Evolutionary conservation across 2,797 vertebrate genomes (phyloP).

Genomic region (Chromis chromis): DNA sequence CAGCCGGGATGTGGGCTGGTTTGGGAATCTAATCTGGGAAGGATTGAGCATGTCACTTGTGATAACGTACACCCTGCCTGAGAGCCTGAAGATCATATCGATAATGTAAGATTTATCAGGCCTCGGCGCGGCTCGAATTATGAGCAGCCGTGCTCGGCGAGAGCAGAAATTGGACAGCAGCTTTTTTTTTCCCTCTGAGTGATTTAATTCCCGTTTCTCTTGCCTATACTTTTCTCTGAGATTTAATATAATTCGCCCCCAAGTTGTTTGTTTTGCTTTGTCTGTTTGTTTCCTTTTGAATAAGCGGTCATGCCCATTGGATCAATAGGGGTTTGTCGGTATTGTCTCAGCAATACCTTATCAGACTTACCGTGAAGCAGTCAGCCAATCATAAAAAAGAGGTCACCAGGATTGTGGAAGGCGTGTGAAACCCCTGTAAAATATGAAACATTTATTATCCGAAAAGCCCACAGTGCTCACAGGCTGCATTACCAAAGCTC

Average conservation of each 20-base stretch:
- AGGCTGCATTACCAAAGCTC: conserved; percentile 43
- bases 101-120: conserved; percentile 85
- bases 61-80: conserved; percentile 78
- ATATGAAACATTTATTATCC: conserved; percentile 66
- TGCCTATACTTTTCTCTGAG: conserved; percentile 67
- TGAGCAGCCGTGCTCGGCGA: conserved; percentile 73
- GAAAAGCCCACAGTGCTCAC: conserved; percentile 52
- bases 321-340: conserved; percentile 72
- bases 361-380: conserved; percentile 62
- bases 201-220: conserved; percentile 77
- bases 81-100: conserved; percentile 80
- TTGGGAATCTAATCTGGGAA: conserved; percentile 82
- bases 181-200: conserved; percentile 53
- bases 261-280: conserved; percentile 76
- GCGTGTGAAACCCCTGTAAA: conserved; percentile 56
- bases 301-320: conserved; percentile 68
- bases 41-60: conserved; percentile 80
- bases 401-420: conserved; percentile 58
- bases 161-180: conserved; percentile 77
- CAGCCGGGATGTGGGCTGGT: conserved; percentile 75
- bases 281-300: conserved; percentile 75
- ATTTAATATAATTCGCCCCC: conserved; percentile 75
- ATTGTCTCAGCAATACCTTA: conserved; percentile 73
- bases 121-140: conserved; percentile 71
- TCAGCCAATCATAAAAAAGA: conserved; percentile 65